Evolutionary conservation across 2,888 invertebrate species (phyloP), one percentile per base, ranked within the genome.

Genomic region (Ceratothoa steindachneri): DNA sequence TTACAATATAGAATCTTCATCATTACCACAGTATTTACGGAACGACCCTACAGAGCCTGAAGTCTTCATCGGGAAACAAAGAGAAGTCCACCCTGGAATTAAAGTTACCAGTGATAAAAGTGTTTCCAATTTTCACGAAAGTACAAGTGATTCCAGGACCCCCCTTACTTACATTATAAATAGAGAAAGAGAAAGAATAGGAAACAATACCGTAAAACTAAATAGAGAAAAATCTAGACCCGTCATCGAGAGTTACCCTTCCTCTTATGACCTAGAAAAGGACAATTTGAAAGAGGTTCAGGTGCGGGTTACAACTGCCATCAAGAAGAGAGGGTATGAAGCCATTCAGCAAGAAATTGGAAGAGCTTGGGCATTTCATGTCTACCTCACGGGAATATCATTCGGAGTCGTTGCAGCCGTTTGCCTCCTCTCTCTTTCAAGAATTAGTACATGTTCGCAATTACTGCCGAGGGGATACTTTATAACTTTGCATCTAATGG

Each of bases 401-500:
- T 65, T 66, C 31, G 71, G 66, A 1, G 24, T 66, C 5, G 52
- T 71, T 31, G 66, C 66, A 15, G 27, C 53, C 15, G 15, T 28
- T n/a, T 66, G 51, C 0, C 52, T 71, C 1, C 22, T 65, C n/a
- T 64, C 65, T 28, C 29, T 71, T 24, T 71, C 65, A n/a, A n/a
- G 71, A 5, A 65, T 71, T 27, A 60, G 51, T 30, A 41, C 71
- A 2, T 71, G 71, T 29, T 65, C 66, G 7, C 71, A 71, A 27
- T 24, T 71, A 2, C 28, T 71, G n/a, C 71, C 71, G 15, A 27
- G 71, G 0, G 71, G 66, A 5, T 66, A 71, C 28, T 71, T 65
- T n/a, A 66, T 71, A 24, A 71, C 71, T 24, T 19, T 66, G 19
- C 71, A 71, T n/a, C 29, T 71, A 29, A 22, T 71, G 24, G 31